Percentiles rank a stretch among this genome's conserved stretches.
Evolutionary conservation across 1,140 invertebrate species (phyloP).

Genomic region (Micrasema minimum): DNA sequence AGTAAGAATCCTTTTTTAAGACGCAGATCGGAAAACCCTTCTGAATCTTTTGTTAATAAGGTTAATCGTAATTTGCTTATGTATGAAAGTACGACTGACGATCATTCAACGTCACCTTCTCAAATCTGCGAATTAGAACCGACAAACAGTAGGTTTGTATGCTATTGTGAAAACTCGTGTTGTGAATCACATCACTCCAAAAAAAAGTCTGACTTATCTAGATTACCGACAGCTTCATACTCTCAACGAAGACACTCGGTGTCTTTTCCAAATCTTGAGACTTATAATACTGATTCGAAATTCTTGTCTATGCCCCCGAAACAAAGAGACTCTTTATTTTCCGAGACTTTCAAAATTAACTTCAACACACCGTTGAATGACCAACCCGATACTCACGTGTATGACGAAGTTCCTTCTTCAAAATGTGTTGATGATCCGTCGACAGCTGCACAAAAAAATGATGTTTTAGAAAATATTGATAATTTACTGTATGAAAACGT

Average conservation of each 20-base stretch:
- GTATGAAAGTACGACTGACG: not conserved
- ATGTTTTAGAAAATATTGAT: not conserved
- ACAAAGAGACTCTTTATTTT: not conserved
- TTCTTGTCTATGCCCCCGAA: not conserved
- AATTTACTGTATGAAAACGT: not conserved
- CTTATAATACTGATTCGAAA: not conserved
- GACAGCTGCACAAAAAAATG: not conserved
- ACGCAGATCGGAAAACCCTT: constrained; percentile 58
- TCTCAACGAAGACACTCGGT: constrained; percentile 39
- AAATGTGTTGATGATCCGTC: constrained; percentile 8
- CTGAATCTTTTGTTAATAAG: constrained; percentile 60
- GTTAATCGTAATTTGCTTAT: not conserved
- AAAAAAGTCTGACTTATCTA: not conserved
- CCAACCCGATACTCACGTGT: not conserved
- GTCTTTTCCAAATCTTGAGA: constrained; percentile 43
- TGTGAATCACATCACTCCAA: constrained; percentile 60
- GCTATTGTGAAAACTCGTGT: constrained; percentile 60
- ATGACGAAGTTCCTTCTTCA: constrained; percentile 8
- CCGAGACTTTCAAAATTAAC: constrained; percentile 4
- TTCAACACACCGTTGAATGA: constrained; percentile 23
- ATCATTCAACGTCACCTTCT: not conserved
- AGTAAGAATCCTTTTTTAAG: constrained; percentile 56
- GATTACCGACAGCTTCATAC: constrained; percentile 30
- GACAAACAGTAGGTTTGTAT: constrained; percentile 56
- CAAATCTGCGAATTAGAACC: not conserved